A percentile compares a stretch with the other conserved stretches of the same genome.
Evolutionary conservation across 2,113 vertebrate species (phyloP).

Genomic region (Cololabis saira): DNA sequence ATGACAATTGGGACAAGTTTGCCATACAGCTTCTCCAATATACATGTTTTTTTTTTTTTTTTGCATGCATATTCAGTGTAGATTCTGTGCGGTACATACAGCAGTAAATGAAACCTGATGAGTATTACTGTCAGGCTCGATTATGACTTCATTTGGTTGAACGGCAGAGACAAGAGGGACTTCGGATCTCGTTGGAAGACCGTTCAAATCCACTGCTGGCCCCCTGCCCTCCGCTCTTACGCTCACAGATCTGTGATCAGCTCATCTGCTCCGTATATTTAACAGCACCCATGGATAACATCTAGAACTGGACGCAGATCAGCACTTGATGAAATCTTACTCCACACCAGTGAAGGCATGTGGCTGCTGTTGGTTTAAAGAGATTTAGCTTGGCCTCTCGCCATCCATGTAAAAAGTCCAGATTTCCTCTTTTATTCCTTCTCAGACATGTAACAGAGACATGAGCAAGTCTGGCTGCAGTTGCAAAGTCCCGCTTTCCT

Average conservation of each 20-base stretch:
- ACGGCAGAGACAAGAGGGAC: constrained; percentile 77
- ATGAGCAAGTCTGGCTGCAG: constrained; percentile 55
- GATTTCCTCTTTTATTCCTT: constrained; percentile 68
- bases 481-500: constrained; percentile 42
- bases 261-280: constrained; percentile 61
- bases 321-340: constrained; percentile 64
- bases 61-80: constrained; percentile 45
- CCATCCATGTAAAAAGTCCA: constrained; percentile 76
- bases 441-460: constrained; percentile 73
- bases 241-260: constrained; percentile 54
- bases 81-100: constrained; percentile 58
- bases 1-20: constrained; percentile 47
- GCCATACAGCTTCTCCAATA: constrained; percentile 44
- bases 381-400: constrained; percentile 72
- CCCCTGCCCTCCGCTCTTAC: constrained; percentile 23
- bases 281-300: constrained; percentile 62
- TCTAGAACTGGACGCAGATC: constrained; percentile 67
- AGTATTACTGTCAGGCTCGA: constrained; percentile 65
- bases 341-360: constrained; percentile 64
- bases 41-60: constrained; percentile 41
- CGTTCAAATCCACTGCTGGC: constrained; percentile 65
- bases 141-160: constrained; percentile 75
- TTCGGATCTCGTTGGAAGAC: constrained; percentile 55
- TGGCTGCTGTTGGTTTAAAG: constrained; percentile 75
- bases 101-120: constrained; percentile 65